Evolutionary conservation across 2,113 vertebrate genomes (phyloP).

Genomic region (Synodontis membranacea): DNA sequence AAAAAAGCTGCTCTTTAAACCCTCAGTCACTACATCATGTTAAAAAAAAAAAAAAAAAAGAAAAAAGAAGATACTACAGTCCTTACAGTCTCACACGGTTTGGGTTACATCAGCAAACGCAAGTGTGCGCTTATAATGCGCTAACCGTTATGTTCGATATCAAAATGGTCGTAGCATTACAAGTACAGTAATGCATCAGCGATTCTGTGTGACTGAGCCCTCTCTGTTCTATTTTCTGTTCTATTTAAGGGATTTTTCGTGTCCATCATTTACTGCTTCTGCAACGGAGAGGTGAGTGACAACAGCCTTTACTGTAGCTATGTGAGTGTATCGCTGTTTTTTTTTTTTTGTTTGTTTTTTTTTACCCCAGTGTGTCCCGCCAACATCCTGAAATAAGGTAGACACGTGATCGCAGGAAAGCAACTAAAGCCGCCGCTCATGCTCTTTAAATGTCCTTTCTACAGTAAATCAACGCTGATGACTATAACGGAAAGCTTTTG

Average conservation of each 20-base stretch:
- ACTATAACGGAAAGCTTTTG: neutral
- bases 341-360: neutral
- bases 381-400: neutral
- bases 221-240: slow-evolving; percentile 1
- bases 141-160: neutral
- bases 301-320: neutral
- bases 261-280: slow-evolving; percentile 89
- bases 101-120: neutral
- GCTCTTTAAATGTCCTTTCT: neutral
- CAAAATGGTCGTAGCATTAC: neutral
- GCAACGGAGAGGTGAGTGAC: slow-evolving; percentile 88
- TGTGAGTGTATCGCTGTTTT: neutral
- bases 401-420: neutral
- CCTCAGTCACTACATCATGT: neutral
- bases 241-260: slow-evolving; percentile 86
- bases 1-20: neutral
- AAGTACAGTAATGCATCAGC: neutral
- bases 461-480: neutral
- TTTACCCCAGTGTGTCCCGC: neutral
- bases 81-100: neutral
- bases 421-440: neutral
- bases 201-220: slow-evolving; percentile 12
- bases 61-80: neutral
- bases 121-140: neutral
- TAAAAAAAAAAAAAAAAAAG: too few relatives aligned